Base-by-base conservation (phyloP, 2,888 invertebrate species). In the Latheticus oryzae region DNA sequence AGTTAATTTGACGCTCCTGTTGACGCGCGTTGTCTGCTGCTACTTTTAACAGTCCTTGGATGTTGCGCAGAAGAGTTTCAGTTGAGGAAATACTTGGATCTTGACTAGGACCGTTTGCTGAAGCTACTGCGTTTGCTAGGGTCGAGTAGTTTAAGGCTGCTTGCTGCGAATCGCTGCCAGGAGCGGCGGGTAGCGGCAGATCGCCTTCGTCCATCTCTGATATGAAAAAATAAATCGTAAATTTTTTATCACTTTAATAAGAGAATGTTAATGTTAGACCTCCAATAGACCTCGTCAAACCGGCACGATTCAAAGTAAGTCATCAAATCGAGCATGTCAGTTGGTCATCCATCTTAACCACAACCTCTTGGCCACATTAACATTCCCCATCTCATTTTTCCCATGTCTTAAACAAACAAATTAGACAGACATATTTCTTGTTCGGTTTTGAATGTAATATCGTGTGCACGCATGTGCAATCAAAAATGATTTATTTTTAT, bases 1-100 rank as follows among this genome's bases (percentile, higher is more conserved):
- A 93, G 84, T 90, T 93, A 80, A 95, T 91, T 81, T 97, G 95
- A 68, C 95, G 84, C 80, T 97, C 97, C 81, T 96, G 95, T 76
- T 96, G 95, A 71, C 96, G 86, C 50, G 96, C 95, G 81, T 96
- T 96, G 80, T 97, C 96, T 1, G 95, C 95, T n/a, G 97, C 97
- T 60, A 97, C 95, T 81, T 97, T 96, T 62, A 97, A 86, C 64
- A 97, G 85, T 47, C 96, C 95, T 80, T 97, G 96, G 74, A 97
- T 97, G 80, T 97, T 97, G 75, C 96, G 85, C 67, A 97, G 86
- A 66, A 97, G 84, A 58, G 95, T 95, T 81, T 97, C 96, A 56
- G 96, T 95, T 72, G 95, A 95, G 64, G 92, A 92, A 69, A 86
- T 82, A 75, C 82, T 82, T 38, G 84, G 82, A 64, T 85, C 84